These are phyloP conservation scores for Tarsius wallacei DNA, from an alignment of 2,797 vertebrate genomes.

Conservation along the genomic window DNA sequence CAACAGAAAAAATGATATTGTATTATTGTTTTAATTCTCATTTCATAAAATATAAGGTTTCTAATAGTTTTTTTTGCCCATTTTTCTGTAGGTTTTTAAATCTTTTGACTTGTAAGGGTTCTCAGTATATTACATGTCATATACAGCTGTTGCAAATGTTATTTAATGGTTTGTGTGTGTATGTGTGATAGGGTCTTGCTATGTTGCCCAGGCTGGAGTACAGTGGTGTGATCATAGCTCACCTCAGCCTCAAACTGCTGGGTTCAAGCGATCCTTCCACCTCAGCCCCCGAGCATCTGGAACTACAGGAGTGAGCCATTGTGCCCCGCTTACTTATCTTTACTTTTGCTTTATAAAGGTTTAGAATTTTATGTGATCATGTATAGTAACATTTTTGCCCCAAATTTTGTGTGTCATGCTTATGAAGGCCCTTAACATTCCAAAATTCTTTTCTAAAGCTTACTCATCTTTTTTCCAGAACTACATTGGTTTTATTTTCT, in stretches of 20 bases:
- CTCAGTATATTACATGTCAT: neutral
- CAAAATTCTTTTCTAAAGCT: slow-evolving; percentile 37
- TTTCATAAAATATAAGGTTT: neutral
- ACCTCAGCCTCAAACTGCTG: neutral
- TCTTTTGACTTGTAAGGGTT: neutral
- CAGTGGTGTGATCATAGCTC: no score
- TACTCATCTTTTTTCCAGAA: neutral
- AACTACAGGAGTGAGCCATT: neutral
- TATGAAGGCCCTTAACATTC: neutral
- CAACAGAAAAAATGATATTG: neutral
- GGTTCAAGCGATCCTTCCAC: neutral
- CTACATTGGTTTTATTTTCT: slow-evolving; percentile 58
- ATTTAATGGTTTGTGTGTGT: no score
- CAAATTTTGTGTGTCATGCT: neutral
- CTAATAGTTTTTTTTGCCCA: neutral
- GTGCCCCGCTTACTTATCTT: neutral
- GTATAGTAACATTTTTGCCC: neutral
- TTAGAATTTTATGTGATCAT: slow-evolving; percentile 7
- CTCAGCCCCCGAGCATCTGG: neutral
- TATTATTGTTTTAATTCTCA: slow-evolving; percentile 12
- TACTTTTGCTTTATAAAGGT: neutral
- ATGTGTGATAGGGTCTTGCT: neutral
- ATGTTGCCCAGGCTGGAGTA: neutral
- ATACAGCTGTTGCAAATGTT: neutral
- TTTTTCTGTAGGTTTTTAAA: neutral